phyloP scores from a whole-genome alignment of 2,113 vertebrate genomes.

The Phyllostomus hastatus region DNA sequence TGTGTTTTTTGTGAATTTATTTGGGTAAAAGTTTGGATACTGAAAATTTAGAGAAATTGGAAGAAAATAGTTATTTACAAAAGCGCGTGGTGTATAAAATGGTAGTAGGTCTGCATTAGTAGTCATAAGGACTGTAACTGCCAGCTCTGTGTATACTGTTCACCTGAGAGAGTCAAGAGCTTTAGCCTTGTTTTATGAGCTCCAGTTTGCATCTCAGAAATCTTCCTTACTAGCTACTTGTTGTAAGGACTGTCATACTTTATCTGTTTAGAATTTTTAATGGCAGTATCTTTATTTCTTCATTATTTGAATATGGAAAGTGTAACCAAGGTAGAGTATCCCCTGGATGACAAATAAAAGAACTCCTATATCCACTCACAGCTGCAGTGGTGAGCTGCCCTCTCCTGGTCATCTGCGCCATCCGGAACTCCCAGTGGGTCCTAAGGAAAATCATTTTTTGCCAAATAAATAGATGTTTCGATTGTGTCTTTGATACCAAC shows the following conservation, averaged over 20 bases:
- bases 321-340: neutral
- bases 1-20: slow-evolving; percentile 32
- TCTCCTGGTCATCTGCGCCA: slow-evolving; percentile 72
- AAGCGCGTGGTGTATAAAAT: neutral
- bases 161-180: neutral
- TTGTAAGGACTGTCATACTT: slow-evolving; percentile 25
- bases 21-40: neutral
- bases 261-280: slow-evolving; percentile 24
- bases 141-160: neutral
- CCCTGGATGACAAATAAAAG: slow-evolving; percentile 6
- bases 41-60: slow-evolving; percentile 44
- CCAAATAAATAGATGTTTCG: slow-evolving; percentile 15
- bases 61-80: slow-evolving; percentile 31
- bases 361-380: slow-evolving; percentile 17
- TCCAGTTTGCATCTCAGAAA: neutral
- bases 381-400: slow-evolving; percentile 75
- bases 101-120: neutral
- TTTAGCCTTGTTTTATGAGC: neutral
- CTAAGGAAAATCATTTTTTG: slow-evolving; percentile 37
- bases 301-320: slow-evolving; percentile 14
- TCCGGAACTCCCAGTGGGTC: slow-evolving; percentile 54
- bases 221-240: neutral
- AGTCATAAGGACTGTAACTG: neutral
- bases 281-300: neutral
- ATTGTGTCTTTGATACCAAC: neutral